Evolutionary conservation across 2,888 invertebrate species (phyloP).

Genomic region (Lymantria monacha): DNA sequence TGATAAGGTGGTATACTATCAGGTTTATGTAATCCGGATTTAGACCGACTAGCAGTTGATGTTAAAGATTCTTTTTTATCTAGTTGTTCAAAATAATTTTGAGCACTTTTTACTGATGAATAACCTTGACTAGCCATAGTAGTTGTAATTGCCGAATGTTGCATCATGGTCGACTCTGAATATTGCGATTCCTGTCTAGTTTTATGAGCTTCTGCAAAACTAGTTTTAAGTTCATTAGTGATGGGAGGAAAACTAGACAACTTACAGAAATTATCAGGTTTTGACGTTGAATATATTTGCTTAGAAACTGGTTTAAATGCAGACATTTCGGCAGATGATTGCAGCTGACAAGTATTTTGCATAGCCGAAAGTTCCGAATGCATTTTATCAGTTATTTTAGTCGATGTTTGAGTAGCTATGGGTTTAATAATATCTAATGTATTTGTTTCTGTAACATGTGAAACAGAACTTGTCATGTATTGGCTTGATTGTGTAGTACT

Average conservation of each 20-base stretch:
- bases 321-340: constrained; percentile 65
- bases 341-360: constrained; percentile 65
- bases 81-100: constrained; percentile 68
- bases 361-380: constrained; percentile 57
- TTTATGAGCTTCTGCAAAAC: constrained; percentile 52
- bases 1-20: constrained; percentile 85
- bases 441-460: constrained; percentile 39
- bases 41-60: constrained; percentile 58
- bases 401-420: constrained; percentile 57
- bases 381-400: constrained; percentile 49
- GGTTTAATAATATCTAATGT: constrained; percentile 59
- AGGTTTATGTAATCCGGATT: constrained; percentile 83
- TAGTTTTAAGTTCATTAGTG: constrained; percentile 60
- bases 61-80: constrained; percentile 64
- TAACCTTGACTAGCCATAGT: constrained; percentile 51
- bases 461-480: constrained; percentile 46
- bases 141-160: constrained; percentile 48
- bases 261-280: constrained; percentile 60
- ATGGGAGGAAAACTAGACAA: constrained; percentile 62
- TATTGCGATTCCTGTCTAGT: constrained; percentile 51
- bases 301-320: constrained; percentile 76
- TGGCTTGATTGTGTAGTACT: constrained; percentile 59
- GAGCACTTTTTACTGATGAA: constrained; percentile 64
- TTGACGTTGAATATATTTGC: constrained; percentile 66
- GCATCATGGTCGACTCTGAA: constrained; percentile 53